phyloP scores from a whole-genome alignment of 2,797 vertebrate species.

The Ptychobarbus kaznakovi region DNA sequence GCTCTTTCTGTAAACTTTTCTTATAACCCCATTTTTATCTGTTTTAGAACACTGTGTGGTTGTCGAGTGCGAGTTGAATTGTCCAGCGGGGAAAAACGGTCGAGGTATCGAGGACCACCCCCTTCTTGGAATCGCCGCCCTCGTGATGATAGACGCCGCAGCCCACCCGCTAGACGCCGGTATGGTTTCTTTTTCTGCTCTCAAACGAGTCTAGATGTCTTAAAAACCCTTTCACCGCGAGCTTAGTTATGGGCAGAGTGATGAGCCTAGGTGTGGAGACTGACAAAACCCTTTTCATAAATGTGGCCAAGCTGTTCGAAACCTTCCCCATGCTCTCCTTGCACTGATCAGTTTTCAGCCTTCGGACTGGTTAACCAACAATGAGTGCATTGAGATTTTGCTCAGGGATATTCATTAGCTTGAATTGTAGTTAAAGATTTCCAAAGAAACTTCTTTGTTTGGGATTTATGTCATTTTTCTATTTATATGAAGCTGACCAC shows the following conservation, averaged over 20 bases:
- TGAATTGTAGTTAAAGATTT: constrained; percentile 54
- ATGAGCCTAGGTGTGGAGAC: constrained; percentile 19
- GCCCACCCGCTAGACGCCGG: constrained; percentile 92
- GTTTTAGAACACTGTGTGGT: constrained; percentile 88
- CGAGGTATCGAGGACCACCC: constrained; percentile 90
- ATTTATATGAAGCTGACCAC: constrained; percentile 96
- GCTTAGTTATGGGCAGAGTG: not conserved
- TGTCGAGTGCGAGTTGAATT: constrained; percentile 94
- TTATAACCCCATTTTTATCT: not conserved
- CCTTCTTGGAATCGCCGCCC: constrained; percentile 93
- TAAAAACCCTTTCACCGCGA: not conserved
- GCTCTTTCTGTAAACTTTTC: not conserved
- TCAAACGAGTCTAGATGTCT: not conserved
- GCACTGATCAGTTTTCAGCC: constrained; percentile 8
- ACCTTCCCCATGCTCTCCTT: constrained; percentile 12
- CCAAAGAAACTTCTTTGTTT: constrained; percentile 82
- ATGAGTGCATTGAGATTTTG: constrained; percentile 11
- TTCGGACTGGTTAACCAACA: constrained; percentile 19
- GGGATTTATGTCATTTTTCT: constrained; percentile 89
- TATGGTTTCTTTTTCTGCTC: constrained; percentile 67
- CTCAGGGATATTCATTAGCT: not conserved
- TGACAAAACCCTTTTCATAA: constrained; percentile 7
- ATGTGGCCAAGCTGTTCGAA: constrained; percentile 3
- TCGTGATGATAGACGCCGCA: constrained; percentile 90
- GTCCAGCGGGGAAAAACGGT: constrained; percentile 95